A percentile compares a stretch with the other conserved stretches of the same genome.
These are phyloP conservation scores for Chalcis sispes DNA, from an alignment of 2,888 invertebrate species.

Conservation along the genomic window DNA sequence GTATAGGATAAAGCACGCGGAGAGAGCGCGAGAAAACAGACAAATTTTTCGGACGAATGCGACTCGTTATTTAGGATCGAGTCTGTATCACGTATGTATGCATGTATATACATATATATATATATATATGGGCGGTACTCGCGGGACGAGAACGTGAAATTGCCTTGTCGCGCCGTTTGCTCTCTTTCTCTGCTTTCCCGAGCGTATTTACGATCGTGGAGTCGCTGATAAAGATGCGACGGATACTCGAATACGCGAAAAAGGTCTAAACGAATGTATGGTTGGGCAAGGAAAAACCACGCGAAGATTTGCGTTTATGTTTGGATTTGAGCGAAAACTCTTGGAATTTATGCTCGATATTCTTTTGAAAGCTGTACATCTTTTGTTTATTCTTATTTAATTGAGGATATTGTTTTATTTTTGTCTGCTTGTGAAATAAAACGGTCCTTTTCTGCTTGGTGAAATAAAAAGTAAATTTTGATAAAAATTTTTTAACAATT, in stretches of 20 bases:
- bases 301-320: not conserved
- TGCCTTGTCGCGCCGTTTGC: slow-evolving; percentile 55
- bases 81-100: slow-evolving; percentile 5
- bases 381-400: too few species aligned
- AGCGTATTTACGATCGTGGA: slow-evolving; percentile 34
- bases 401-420: too few species aligned
- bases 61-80: slow-evolving; percentile 53
- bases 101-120: too few species aligned
- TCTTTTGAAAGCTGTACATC: too few species aligned
- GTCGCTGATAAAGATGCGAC: slow-evolving; percentile 30
- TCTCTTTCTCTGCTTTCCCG: too few species aligned
- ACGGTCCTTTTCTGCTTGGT: too few species aligned
- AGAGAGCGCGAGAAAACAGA: not conserved
- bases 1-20: not conserved
- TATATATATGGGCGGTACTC: too few species aligned
- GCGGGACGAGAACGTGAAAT: slow-evolving; percentile 57
- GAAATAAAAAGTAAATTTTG: too few species aligned
- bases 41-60: slow-evolving; percentile 11
- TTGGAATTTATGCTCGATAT: too few species aligned
- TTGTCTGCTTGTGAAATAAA: too few species aligned
- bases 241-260: slow-evolving; percentile 20
- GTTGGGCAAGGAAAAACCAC: not conserved
- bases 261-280: not conserved
- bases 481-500: too few species aligned
- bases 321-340: not conserved